Conservation (phyloP, 2,888 invertebrate genomes). For the Erpobdella octoculata region DNA sequence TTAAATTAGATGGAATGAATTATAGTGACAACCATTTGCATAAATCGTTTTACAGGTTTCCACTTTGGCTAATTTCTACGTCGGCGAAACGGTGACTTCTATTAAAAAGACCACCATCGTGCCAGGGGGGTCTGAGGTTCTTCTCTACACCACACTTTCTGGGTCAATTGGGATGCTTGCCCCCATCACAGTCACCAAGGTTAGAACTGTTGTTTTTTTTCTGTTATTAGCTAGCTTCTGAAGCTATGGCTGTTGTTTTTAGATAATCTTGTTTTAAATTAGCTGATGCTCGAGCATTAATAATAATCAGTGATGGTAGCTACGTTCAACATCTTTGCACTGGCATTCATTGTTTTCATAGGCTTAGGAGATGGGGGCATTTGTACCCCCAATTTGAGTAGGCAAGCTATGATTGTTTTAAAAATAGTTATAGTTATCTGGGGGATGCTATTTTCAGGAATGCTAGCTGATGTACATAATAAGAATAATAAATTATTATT, state of each 20-base stretch:
- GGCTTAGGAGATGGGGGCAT: background rate
- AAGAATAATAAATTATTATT: background rate
- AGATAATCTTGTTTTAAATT: background rate
- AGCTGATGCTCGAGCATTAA: background rate
- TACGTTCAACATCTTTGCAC: too few species aligned
- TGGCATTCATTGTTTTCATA: background rate
- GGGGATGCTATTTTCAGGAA: background rate
- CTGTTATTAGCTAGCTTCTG: background rate
- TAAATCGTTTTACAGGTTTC: slow-evolving; percentile 62
- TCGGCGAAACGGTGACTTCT: slow-evolving; percentile 91
- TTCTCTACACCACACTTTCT: slow-evolving; percentile 89
- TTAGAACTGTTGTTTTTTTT: too few species aligned
- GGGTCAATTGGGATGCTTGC: slow-evolving; percentile 56
- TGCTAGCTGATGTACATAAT: too few species aligned
- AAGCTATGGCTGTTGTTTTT: background rate
- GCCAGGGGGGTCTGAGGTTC: slow-evolving; percentile 90
- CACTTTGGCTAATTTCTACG: slow-evolving; percentile 81
- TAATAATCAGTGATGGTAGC: background rate
- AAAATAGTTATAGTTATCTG: background rate
- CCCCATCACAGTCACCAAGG: slow-evolving; percentile 52
- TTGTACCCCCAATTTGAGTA: too few species aligned
- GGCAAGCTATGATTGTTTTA: background rate
- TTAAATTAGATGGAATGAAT: too few species aligned
- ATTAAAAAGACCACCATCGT: slow-evolving; percentile 89
- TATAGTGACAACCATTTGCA: background rate